phyloP scores from a whole-genome alignment of 2,113 vertebrate genomes.

The Fulmarus glacialis region DNA sequence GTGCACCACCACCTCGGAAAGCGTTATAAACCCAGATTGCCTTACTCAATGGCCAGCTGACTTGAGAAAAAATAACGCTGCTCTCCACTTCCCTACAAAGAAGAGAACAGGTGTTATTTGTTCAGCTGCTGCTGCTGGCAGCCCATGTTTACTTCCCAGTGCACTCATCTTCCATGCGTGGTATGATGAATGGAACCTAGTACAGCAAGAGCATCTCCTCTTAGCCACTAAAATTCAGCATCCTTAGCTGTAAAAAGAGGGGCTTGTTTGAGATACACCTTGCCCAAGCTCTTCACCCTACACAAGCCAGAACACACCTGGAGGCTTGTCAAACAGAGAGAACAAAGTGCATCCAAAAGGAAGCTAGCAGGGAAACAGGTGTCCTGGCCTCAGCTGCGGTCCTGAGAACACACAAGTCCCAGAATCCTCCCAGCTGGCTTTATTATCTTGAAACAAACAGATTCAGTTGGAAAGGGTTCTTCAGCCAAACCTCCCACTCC shows the following conservation, averaged over 20 bases:
- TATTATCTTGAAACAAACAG: background rate
- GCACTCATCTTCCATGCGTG: background rate
- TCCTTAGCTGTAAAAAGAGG: background rate
- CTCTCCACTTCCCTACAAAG: background rate
- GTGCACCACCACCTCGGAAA: rapidly evolving
- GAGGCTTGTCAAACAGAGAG: background rate
- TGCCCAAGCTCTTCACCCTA: background rate
- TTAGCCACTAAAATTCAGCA: background rate
- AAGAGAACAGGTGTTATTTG: background rate
- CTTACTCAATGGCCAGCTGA: background rate
- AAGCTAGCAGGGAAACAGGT: background rate
- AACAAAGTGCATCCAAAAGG: background rate
- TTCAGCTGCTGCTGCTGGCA: background rate
- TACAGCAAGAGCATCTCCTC: background rate
- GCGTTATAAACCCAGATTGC: background rate
- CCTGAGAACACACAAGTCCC: background rate
- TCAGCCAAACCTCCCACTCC: background rate
- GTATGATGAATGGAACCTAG: background rate
- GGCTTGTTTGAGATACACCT: background rate
- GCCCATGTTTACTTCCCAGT: background rate
- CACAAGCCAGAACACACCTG: background rate
- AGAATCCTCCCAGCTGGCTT: background rate
- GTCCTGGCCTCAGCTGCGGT: background rate
- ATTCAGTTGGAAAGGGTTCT: background rate
- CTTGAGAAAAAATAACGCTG: background rate